phyloP scores from a whole-genome alignment of 2,113 vertebrate genomes.

The Leptosomus discolor region DNA sequence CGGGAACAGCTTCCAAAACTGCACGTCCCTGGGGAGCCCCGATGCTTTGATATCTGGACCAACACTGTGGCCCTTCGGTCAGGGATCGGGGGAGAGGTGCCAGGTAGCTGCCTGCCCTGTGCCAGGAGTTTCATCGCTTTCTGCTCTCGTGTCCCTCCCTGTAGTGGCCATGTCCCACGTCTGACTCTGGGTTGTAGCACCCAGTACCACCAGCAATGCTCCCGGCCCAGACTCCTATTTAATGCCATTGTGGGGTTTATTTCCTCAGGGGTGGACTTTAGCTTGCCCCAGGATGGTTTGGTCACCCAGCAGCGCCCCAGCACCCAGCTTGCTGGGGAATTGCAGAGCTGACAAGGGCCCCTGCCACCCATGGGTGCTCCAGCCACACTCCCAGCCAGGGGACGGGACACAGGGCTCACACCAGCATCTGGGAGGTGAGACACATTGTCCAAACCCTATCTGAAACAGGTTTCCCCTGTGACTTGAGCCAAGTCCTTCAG shows the following conservation, averaged over 20 bases:
- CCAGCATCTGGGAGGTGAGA: background rate
- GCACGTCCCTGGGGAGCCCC: background rate
- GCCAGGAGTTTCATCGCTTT: background rate
- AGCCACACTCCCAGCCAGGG: background rate
- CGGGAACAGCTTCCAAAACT: background rate
- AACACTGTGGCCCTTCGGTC: fast-evolving
- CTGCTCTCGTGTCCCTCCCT: background rate
- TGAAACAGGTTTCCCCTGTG: background rate
- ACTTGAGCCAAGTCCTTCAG: background rate
- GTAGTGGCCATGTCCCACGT: background rate
- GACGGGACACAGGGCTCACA: background rate
- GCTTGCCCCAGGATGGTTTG: background rate
- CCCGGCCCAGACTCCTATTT: background rate
- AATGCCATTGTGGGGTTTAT: background rate
- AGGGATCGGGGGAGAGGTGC: background rate
- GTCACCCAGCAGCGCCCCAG: background rate
- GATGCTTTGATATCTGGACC: background rate
- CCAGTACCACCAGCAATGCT: background rate
- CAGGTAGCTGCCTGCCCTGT: fast-evolving
- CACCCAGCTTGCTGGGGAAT: background rate
- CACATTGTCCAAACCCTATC: background rate
- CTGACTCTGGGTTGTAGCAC: background rate
- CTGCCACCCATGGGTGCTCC: background rate
- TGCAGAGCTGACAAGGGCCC: background rate
- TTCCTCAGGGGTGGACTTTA: background rate